Conservation (phyloP, 2,797 vertebrate species). For the Tangara arthus region DNA sequence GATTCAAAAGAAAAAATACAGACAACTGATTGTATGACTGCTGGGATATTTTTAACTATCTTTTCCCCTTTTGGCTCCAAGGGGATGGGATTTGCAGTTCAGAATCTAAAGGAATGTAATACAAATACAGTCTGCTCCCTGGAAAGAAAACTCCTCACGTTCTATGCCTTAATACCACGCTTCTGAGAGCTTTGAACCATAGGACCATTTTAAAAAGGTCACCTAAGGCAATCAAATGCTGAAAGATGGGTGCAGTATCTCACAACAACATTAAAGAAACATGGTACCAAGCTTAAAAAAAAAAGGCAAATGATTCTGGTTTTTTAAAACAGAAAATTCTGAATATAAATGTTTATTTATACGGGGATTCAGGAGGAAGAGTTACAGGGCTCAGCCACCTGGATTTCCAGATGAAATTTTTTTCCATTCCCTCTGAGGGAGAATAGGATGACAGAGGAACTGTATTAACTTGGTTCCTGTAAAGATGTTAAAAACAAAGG, state of each 20-base stretch:
- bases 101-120: conserved; percentile 49
- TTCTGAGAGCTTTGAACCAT: conserved; percentile 36
- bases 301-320: background rate
- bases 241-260: conserved; percentile 38
- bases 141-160: conserved; percentile 24
- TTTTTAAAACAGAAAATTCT: background rate
- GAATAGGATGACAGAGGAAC: background rate
- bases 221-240: conserved; percentile 6
- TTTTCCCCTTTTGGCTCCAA: conserved; percentile 26
- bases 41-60: conserved; percentile 44
- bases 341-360: conserved; percentile 24
- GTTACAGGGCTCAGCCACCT: background rate
- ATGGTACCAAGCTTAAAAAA: conserved; percentile 37
- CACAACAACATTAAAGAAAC: conserved; percentile 36
- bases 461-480: conserved; percentile 53
- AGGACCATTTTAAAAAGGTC: conserved; percentile 14
- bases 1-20: conserved; percentile 65
- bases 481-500: conserved; percentile 46
- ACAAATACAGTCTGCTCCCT: background rate
- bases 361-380: background rate
- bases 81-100: conserved; percentile 34
- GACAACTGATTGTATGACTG: conserved; percentile 75
- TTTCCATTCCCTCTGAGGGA: conserved; percentile 40
- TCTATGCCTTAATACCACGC: conserved; percentile 55
- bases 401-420: conserved; percentile 9